These are phyloP conservation scores for Acanthochromis polyacanthus DNA, from an alignment of 2,113 vertebrate species.

Conservation along the genomic window DNA sequence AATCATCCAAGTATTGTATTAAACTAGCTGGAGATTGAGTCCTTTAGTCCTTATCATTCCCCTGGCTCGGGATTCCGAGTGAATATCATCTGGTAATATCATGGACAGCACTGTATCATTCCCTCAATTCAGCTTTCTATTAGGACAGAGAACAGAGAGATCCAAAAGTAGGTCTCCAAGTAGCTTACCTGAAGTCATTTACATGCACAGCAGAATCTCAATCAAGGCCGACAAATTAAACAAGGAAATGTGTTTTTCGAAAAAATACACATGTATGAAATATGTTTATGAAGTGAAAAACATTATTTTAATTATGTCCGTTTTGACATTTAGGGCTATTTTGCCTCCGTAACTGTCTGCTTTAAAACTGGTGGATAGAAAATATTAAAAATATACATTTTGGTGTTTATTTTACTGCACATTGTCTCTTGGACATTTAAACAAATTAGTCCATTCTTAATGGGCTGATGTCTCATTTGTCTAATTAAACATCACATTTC, in stretches of 20 bases:
- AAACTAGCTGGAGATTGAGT: constrained; percentile 51
- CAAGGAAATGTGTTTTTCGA: background rate
- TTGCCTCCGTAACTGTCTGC: too few species aligned
- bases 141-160: background rate
- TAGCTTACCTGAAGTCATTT: background rate
- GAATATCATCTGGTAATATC: constrained; percentile 27
- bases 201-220: background rate
- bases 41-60: constrained; percentile 52
- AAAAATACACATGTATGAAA: background rate
- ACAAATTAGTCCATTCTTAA: too few species aligned
- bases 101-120: constrained; percentile 13
- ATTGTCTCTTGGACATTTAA: too few species aligned
- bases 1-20: constrained; percentile 46
- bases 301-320: too few species aligned
- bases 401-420: too few species aligned
- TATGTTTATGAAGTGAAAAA: background rate
- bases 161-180: background rate
- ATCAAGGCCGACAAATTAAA: background rate
- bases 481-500: too few species aligned
- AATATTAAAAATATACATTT: too few species aligned
- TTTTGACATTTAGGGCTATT: too few species aligned
- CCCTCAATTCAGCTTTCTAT: constrained; percentile 13
- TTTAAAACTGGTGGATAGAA: too few species aligned
- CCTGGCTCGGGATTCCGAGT: constrained; percentile 29
- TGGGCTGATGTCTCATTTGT: too few species aligned